Conservation (phyloP, 1,140 invertebrate species). For the Sycophila sp. region DNA sequence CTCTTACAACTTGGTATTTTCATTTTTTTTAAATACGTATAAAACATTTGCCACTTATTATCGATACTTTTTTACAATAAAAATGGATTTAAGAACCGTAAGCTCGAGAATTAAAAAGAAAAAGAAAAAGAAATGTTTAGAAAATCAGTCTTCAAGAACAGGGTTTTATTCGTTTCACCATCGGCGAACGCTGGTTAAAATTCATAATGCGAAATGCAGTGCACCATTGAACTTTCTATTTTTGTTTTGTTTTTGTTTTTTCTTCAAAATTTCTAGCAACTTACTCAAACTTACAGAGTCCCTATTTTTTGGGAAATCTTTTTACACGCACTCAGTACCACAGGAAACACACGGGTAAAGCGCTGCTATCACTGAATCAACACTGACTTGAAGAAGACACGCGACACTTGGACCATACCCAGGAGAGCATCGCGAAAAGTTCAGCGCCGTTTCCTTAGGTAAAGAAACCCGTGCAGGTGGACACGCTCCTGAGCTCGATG, state of each 20-base stretch:
- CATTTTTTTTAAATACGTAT: background rate
- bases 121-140: constrained; percentile 33
- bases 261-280: too few relatives aligned
- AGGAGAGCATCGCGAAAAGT: background rate
- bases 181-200: constrained; percentile 17
- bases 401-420: background rate
- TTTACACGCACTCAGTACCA: too few relatives aligned
- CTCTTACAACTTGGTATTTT: background rate
- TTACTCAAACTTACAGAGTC: too few relatives aligned
- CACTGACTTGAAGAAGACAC: too few relatives aligned
- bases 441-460: background rate
- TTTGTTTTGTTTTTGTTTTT: background rate
- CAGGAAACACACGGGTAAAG: too few relatives aligned
- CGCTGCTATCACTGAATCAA: too few relatives aligned
- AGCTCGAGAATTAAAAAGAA: constrained; percentile 14
- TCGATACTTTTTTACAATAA: constrained; percentile 1
- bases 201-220: constrained; percentile 46
- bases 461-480: constrained; percentile 52
- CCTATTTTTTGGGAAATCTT: background rate
- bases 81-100: background rate
- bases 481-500: constrained; percentile 56
- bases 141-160: constrained; percentile 60
- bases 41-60: constrained; percentile 22
- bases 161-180: too few relatives aligned
- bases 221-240: constrained; percentile 47